phyloP scores from a whole-genome alignment of 2,888 invertebrate species.

The Iphiclides podalirius region DNA sequence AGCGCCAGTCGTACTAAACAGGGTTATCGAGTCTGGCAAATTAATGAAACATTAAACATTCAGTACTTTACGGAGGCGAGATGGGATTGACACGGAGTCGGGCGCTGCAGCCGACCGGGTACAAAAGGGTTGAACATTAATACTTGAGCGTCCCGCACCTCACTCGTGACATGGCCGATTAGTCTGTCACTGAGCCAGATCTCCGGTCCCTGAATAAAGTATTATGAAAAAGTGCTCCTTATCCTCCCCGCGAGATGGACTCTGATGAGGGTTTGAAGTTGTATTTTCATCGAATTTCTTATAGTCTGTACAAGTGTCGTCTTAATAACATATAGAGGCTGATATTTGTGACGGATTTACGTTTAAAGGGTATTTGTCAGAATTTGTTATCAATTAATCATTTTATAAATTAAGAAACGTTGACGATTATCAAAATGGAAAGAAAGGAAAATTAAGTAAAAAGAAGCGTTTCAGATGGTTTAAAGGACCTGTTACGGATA shows the following conservation, averaged over 20 bases:
- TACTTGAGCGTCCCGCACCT: constrained; percentile 67
- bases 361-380: background rate
- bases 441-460: too few relatives aligned
- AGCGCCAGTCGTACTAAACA: constrained; percentile 37
- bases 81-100: constrained; percentile 67
- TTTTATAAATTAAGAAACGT: too few relatives aligned
- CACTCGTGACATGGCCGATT: constrained; percentile 70
- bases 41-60: constrained; percentile 74
- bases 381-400: too few relatives aligned
- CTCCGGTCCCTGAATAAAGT: constrained; percentile 74
- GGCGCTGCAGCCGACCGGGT: constrained; percentile 53
- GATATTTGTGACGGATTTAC: background rate
- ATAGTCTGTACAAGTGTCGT: too few relatives aligned
- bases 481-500: too few relatives aligned
- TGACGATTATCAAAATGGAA: too few relatives aligned
- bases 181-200: constrained; percentile 72
- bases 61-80: constrained; percentile 48
- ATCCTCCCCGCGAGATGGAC: constrained; percentile 45
- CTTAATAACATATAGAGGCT: constrained; percentile 6
- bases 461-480: too few relatives aligned
- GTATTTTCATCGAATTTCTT: constrained; percentile 38
- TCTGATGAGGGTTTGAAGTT: constrained; percentile 68
- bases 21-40: constrained; percentile 57
- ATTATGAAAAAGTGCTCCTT: constrained; percentile 77
- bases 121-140: constrained; percentile 74